Evolutionary conservation across 2,888 invertebrate genomes (phyloP), one percentile per base, ranked within the genome.

Genomic region (Orthosia gothica): DNA sequence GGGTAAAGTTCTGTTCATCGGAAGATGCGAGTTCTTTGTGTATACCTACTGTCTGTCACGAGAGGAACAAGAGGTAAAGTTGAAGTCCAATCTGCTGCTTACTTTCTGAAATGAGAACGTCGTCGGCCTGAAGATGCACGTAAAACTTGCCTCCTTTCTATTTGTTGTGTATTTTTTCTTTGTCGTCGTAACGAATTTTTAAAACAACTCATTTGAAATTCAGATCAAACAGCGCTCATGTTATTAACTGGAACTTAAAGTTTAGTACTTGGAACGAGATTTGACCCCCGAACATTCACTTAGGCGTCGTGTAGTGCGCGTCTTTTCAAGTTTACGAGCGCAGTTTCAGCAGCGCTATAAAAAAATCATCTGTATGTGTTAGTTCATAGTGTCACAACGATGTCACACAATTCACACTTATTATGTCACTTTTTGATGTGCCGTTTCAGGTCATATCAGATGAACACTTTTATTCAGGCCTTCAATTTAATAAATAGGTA

Each of bases 41-140:
- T 89, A 81, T 83, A 89, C 84, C 86, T 91, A 89, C 88, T 89
- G 89, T 91, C 91, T 92, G 91, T 91, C 91, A 89, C 88, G 87
- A 87, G 82, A 88, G 79, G 81, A 90, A 93, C 94, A 93, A 93
- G 89, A 88, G 86, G 89, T 91, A 94, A 95, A 94, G 91, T 93
- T 94, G 93, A 91, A 92, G 93, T 94, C 89, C 93, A 93, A 94
- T 94, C 92, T 91, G 89, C 89, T 92, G 92, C 91, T 91, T 94
- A 94, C 94, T 94, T 94, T 93, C 84, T 92, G 90, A 95, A 92
- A 94, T 94, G 94, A 94, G 91, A 93, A 87, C 91, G 89, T 85
- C 88, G 87, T 68, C 88, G 85, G 89, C 79, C 88, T 88, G 82
- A 87, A 92, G 89, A 89, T 87, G 87, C 83, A 88, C 87, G 89